Evolutionary conservation across 64 coral and sea anemone genomes (phyloP), one percentile per base, ranked within the genome.

Genomic region (Pocillopora damicornis): DNA sequence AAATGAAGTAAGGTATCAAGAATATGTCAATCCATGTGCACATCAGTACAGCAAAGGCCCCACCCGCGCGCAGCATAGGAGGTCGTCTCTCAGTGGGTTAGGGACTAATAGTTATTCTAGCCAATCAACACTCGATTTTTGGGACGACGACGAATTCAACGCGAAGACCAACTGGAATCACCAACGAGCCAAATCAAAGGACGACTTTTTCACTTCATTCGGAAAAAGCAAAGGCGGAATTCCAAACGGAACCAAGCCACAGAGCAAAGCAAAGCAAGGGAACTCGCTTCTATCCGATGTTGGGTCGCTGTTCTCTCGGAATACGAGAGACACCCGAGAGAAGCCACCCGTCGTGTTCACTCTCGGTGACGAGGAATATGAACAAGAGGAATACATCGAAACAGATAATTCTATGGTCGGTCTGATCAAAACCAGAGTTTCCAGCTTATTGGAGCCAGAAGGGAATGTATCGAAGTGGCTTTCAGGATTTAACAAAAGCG

Each of bases 11-110:
- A 67, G 11, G 59, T 91, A 87, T 25, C 38, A 79, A 37, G 75
- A 91, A 22, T 87, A 91, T 51, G 79, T 30, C 2, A 87, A 91
- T 38, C 82, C 75, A 2, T 51, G 42, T 51, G 42, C 42, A 15
- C 85, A 87, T 65, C 90, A 87, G 25, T 86, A 91, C 36, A 64
- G 11, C 11, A 87, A 91, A 59, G 83, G 82, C 0, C 78, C 89
- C 59, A 58, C 14, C 63, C 67, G 22, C 14, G 13, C 72, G 14
- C 26, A 75, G 17, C 81, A 26, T 9, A 66, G 73, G 9, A 84
- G 71, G 25, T 17, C 62, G 38, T 17, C 63, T 51, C 56, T 56
- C 63, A 69, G 42, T 22, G 37, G 6, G 9, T 38, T 22, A 4
- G 5, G 63, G n/a, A 51, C 63, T 58, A 14, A n/a, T 11, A 84